These are phyloP conservation scores for Apamea monoglypha DNA, from an alignment of 2,888 invertebrate species.

Conservation along the genomic window DNA sequence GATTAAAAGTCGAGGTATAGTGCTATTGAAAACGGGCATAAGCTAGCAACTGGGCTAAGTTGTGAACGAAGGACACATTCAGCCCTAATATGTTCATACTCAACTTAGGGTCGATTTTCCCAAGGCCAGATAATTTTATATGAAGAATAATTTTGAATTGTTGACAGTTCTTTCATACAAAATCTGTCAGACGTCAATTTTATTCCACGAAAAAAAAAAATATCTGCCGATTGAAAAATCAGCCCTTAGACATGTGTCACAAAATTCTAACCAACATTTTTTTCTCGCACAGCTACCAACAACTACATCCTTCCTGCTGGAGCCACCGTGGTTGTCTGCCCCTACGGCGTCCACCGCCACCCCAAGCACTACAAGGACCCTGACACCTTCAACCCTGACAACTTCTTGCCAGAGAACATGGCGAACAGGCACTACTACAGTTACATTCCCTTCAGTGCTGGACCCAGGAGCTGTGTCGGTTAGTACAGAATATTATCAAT, in stretches of 20 bases:
- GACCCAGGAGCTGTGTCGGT: slow-evolving; percentile 95
- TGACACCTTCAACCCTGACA: slow-evolving; percentile 94
- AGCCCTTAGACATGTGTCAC: not conserved
- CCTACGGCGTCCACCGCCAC: slow-evolving; percentile 92
- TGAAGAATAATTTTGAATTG: too few relatives aligned
- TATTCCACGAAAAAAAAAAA: too few relatives aligned
- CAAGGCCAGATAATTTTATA: too few relatives aligned
- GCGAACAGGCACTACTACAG: slow-evolving; percentile 94
- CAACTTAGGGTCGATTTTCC: not conserved
- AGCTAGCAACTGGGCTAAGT: not conserved
- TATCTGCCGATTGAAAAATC: too few relatives aligned
- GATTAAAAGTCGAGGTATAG: too few relatives aligned
- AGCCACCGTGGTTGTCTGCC: slow-evolving; percentile 92
- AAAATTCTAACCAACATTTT: not conserved
- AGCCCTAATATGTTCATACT: not conserved
- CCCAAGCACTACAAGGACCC: slow-evolving; percentile 93
- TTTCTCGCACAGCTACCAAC: slow-evolving; percentile 87
- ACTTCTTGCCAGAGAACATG: slow-evolving; percentile 94
- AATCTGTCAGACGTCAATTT: too few relatives aligned
- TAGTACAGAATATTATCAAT: slow-evolving; percentile 67
- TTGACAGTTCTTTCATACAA: too few relatives aligned
- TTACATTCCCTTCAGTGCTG: slow-evolving; percentile 95
- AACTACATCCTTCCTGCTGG: slow-evolving; percentile 93
- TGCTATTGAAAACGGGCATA: not conserved
- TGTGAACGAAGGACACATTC: not conserved